A percentile compares a stretch with the other conserved stretches of the same genome.
Evolutionary conservation across 2,888 invertebrate species (phyloP).

Genomic region (Lucinisca nassula): DNA sequence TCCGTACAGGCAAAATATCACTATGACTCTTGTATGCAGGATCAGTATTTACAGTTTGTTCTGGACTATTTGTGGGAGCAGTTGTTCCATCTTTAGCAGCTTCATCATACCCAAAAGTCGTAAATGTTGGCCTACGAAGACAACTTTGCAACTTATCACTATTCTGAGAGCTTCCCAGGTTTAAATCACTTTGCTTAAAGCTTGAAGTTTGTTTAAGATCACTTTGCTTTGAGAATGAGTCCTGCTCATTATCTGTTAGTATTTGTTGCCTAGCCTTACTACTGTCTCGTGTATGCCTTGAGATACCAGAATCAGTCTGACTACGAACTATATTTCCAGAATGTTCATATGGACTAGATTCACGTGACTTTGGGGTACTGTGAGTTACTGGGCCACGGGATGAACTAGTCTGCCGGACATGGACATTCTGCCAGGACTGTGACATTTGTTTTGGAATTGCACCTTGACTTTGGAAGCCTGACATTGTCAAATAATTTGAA

Average conservation of each 20-base stretch:
- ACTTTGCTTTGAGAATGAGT: background rate
- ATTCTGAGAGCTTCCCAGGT: slow-evolving; percentile 48
- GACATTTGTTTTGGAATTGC: slow-evolving; percentile 74
- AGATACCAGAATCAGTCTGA: slow-evolving; percentile 61
- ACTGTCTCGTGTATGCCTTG: slow-evolving; percentile 19
- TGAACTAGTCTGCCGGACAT: slow-evolving; percentile 28
- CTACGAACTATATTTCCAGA: slow-evolving; percentile 58
- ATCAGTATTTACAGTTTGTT: slow-evolving; percentile 17
- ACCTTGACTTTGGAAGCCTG: slow-evolving; percentile 54
- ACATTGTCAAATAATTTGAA: slow-evolving; percentile 61
- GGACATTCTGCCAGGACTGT: slow-evolving; percentile 42
- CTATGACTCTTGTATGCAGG: background rate
- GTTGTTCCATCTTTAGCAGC: slow-evolving; percentile 14
- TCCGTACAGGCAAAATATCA: background rate
- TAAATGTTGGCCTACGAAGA: slow-evolving; percentile 71
- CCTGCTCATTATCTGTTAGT: background rate
- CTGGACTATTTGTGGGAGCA: slow-evolving; percentile 37
- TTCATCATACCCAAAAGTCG: slow-evolving; percentile 75
- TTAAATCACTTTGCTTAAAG: background rate
- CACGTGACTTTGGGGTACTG: slow-evolving; percentile 73
- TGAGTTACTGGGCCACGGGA: slow-evolving; percentile 54
- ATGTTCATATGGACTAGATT: slow-evolving; percentile 73
- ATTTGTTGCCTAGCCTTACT: slow-evolving; percentile 6
- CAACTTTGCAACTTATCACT: slow-evolving; percentile 57
- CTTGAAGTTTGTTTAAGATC: background rate